Conservation (phyloP, 1,140 invertebrate species). For the Whitmania pigra region DNA sequence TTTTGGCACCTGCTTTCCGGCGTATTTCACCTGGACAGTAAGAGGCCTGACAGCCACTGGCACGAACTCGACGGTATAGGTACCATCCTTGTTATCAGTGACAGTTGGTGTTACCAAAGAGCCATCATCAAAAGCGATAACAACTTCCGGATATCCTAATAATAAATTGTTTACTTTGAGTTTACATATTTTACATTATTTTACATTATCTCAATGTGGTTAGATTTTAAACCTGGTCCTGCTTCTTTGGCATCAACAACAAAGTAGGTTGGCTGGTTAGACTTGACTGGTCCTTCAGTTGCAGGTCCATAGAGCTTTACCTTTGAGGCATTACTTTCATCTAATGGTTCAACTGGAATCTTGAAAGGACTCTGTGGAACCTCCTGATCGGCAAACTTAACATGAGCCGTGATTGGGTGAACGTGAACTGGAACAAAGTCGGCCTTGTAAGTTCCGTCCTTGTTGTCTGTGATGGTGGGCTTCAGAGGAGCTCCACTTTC, state of each 20-base stretch:
- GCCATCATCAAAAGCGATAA: constrained; percentile 51
- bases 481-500: constrained; percentile 6
- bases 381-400: constrained; percentile 8
- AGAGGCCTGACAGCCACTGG: constrained; percentile 62
- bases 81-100: constrained; percentile 55
- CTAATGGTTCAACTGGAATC: constrained; percentile 11
- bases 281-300: not conserved
- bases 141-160: constrained; percentile 26
- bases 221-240: constrained; percentile 11
- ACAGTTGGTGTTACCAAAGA: constrained; percentile 52
- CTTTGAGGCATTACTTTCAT: constrained; percentile 21
- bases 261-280: constrained; percentile 13
- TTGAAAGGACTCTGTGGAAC: constrained; percentile 18
- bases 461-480: constrained; percentile 11
- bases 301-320: constrained; percentile 18
- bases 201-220: not conserved
- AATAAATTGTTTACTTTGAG: not conserved
- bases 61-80: constrained; percentile 59
- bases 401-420: constrained; percentile 5
- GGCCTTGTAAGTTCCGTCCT: constrained; percentile 14
- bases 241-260: constrained; percentile 14
- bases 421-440: constrained; percentile 8
- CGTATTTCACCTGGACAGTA: constrained; percentile 65
- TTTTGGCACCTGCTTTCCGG: constrained; percentile 66
- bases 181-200: not conserved